phyloP scores from a whole-genome alignment of 2,888 invertebrate genomes.

The Frankliniella fusca region DNA sequence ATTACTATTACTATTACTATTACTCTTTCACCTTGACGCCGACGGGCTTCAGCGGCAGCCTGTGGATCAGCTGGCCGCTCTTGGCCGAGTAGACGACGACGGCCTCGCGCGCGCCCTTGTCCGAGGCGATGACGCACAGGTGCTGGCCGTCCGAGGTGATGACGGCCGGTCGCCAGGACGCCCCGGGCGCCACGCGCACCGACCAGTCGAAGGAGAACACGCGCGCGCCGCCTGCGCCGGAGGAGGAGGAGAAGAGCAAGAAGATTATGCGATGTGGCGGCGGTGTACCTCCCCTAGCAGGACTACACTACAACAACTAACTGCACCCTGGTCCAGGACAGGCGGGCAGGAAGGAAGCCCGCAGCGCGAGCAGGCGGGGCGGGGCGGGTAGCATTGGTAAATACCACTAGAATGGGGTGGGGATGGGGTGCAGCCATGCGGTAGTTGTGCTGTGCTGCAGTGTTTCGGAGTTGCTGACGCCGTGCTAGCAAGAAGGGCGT shows the following conservation, averaged over 20 bases:
- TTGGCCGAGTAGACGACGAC: slow-evolving; percentile 77
- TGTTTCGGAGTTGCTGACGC: not conserved
- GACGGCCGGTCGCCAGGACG: slow-evolving; percentile 69
- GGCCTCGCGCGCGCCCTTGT: slow-evolving; percentile 75
- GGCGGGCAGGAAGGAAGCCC: too few species aligned
- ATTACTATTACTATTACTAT: too few species aligned
- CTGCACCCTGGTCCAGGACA: too few species aligned
- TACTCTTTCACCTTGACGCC: slow-evolving; percentile 53
- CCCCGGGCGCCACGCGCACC: slow-evolving; percentile 64
- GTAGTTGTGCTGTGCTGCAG: not conserved
- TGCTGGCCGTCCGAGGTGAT: slow-evolving; percentile 77
- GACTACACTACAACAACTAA: too few species aligned
- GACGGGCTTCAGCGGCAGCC: slow-evolving; percentile 52
- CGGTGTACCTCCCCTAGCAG: too few species aligned
- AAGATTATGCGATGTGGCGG: too few species aligned
- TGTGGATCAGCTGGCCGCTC: slow-evolving; percentile 60
- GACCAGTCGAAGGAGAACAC: slow-evolving; percentile 80
- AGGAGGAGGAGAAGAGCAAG: too few species aligned
- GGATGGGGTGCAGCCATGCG: not conserved
- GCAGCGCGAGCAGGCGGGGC: too few species aligned
- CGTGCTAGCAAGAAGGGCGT: not conserved
- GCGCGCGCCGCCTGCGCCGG: slow-evolving; percentile 66
- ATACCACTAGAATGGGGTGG: not conserved
- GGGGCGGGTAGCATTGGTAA: not conserved
- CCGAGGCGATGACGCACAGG: slow-evolving; percentile 74